These are phyloP conservation scores for Heterotis niloticus DNA, from an alignment of 2,113 vertebrate genomes.

Conservation along the genomic window DNA sequence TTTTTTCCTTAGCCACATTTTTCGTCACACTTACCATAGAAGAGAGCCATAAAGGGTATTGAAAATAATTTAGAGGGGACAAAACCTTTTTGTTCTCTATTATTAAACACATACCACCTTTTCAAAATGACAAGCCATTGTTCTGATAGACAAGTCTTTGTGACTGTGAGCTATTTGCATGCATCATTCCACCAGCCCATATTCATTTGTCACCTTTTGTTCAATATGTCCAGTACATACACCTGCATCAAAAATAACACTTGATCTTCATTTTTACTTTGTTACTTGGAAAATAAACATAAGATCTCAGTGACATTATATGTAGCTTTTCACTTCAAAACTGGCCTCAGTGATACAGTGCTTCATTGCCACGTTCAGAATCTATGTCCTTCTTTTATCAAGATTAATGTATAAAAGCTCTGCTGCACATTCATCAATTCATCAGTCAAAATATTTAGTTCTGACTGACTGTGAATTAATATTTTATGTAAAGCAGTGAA, in stretches of 20 bases:
- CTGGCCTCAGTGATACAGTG: not conserved
- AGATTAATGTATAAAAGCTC: not conserved
- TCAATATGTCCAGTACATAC: not conserved
- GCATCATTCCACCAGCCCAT: slow-evolving; percentile 8
- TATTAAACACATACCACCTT: slow-evolving; percentile 1
- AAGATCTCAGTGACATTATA: not conserved
- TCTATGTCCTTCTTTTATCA: not conserved
- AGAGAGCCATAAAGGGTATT: not conserved
- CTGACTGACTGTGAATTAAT: not conserved
- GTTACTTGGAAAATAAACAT: too few relatives aligned
- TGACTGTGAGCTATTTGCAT: not conserved
- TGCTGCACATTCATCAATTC: not conserved
- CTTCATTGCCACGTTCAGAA: not conserved
- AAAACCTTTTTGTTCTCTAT: slow-evolving; percentile 9
- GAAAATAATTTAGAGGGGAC: not conserved
- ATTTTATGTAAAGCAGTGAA: not conserved
- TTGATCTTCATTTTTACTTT: too few relatives aligned
- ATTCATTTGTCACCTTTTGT: slow-evolving; percentile 16
- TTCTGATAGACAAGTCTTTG: slow-evolving; percentile 4
- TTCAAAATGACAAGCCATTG: slow-evolving; percentile 2
- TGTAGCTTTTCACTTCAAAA: not conserved
- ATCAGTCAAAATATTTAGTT: not conserved
- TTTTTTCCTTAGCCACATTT: not conserved
- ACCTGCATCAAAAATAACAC: not conserved
- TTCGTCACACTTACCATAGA: not conserved